These are phyloP conservation scores for Pontoporia blainvillei DNA, from an alignment of 2,113 vertebrate species.

Conservation along the genomic window DNA sequence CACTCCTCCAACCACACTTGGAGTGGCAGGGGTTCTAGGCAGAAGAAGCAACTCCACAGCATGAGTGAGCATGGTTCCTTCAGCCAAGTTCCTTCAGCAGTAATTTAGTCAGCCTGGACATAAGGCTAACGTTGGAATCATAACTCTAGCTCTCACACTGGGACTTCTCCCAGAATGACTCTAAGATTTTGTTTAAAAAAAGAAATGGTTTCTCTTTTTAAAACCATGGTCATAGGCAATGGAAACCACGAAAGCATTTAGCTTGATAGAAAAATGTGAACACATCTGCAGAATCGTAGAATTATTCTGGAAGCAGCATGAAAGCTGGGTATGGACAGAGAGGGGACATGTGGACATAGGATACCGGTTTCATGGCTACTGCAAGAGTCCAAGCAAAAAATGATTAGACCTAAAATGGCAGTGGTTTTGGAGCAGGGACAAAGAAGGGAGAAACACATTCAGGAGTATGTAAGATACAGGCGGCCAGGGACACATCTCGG, in stretches of 20 bases:
- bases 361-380: background rate
- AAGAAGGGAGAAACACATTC: too few relatives aligned
- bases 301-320: background rate
- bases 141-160: background rate
- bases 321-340: background rate
- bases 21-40: background rate
- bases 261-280: background rate
- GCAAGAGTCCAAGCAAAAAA: fast-evolving
- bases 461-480: background rate
- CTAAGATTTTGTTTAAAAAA: background rate
- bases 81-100: background rate
- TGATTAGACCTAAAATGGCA: background rate
- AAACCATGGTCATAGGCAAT: background rate
- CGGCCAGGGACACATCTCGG: too few relatives aligned
- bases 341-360: fast-evolving
- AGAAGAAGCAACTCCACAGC: background rate
- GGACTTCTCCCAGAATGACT: background rate
- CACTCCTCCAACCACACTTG: too few relatives aligned
- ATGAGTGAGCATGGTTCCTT: background rate
- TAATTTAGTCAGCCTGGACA: background rate
- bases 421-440: fast-evolving
- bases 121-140: background rate
- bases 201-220: background rate
- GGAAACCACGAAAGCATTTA: background rate
- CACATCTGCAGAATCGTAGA: background rate